Conservation (phyloP, 2,888 invertebrate genomes). For the Petrophora chlorosata region DNA sequence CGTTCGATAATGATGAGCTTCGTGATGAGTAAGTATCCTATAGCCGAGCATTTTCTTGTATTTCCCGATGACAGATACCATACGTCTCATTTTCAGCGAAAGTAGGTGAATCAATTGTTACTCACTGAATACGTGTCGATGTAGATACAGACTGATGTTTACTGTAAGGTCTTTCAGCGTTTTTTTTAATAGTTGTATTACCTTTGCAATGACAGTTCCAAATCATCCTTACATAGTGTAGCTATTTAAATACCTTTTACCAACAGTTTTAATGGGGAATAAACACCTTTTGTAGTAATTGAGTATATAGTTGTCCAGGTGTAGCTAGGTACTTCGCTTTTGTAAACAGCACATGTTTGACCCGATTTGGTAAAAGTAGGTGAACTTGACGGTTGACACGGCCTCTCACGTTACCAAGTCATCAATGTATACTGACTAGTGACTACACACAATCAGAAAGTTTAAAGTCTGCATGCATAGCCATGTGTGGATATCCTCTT, state of each 20-base stretch:
- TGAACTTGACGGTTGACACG: constrained; percentile 48
- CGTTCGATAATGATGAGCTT: constrained; percentile 87
- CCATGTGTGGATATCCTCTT: too few species aligned
- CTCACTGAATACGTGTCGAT: constrained; percentile 3
- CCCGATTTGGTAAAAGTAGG: constrained; percentile 42
- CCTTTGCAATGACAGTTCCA: not conserved
- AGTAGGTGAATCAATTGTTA: constrained; percentile 23
- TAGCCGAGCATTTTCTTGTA: constrained; percentile 4
- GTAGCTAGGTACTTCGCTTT: too few species aligned
- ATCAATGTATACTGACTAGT: not conserved
- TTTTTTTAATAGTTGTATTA: not conserved
- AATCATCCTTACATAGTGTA: too few species aligned
- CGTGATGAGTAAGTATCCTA: constrained; percentile 87
- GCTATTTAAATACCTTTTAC: too few species aligned
- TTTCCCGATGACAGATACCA: not conserved
- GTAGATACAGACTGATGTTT: constrained; percentile 21
- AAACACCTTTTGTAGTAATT: too few species aligned
- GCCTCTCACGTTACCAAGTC: constrained; percentile 29
- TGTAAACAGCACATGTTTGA: constrained; percentile 26
- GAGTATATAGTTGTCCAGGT: too few species aligned
- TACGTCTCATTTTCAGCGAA: not conserved
- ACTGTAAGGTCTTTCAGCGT: constrained; percentile 14
- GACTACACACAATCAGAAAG: too few species aligned
- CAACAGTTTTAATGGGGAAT: too few species aligned
- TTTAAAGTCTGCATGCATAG: too few species aligned